Percentiles rank a stretch among this genome's conserved stretches.
These are phyloP conservation scores for Hermaeophaga mercurialis DNA, from an alignment of 2,888 invertebrate species.

Conservation along the genomic window DNA sequence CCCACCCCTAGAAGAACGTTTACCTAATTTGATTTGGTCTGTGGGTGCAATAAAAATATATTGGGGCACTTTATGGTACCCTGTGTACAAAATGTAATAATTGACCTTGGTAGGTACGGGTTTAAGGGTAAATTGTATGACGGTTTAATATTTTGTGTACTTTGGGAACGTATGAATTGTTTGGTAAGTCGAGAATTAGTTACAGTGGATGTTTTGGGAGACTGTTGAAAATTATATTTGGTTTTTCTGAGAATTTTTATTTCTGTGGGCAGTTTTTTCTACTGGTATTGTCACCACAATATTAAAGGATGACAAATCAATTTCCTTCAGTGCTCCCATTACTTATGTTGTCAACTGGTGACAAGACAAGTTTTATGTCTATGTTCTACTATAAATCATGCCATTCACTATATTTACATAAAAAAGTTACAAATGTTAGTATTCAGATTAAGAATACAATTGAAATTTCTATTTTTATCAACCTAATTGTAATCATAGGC, in stretches of 20 bases:
- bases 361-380: too few relatives aligned
- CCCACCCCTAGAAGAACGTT: slow-evolving; percentile 21
- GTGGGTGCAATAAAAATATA: slow-evolving; percentile 31
- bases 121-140: slow-evolving; percentile 22
- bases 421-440: too few relatives aligned
- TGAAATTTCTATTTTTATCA: too few relatives aligned
- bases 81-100: slow-evolving; percentile 23
- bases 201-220: slow-evolving; percentile 18
- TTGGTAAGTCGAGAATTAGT: slow-evolving; percentile 17
- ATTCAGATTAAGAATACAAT: too few relatives aligned
- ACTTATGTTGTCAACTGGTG: too few relatives aligned
- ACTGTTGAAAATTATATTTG: slow-evolving; percentile 16
- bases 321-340: too few relatives aligned
- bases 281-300: slow-evolving; percentile 1
- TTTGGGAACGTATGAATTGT: slow-evolving; percentile 12
- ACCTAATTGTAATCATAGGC: too few relatives aligned
- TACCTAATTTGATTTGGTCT: slow-evolving; percentile 30
- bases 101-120: slow-evolving; percentile 28
- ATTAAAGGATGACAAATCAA: slow-evolving; percentile 3
- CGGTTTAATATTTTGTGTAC: slow-evolving; percentile 25
- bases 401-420: too few relatives aligned
- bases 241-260: slow-evolving; percentile 20
- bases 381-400: too few relatives aligned
- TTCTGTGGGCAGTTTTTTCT: background rate
- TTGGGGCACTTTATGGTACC: slow-evolving; percentile 28